Percentiles rank a stretch among this genome's conserved stretches.
Conservation (phyloP, 2,888 invertebrate genomes). For the Pantelozetes paolii region DNA sequence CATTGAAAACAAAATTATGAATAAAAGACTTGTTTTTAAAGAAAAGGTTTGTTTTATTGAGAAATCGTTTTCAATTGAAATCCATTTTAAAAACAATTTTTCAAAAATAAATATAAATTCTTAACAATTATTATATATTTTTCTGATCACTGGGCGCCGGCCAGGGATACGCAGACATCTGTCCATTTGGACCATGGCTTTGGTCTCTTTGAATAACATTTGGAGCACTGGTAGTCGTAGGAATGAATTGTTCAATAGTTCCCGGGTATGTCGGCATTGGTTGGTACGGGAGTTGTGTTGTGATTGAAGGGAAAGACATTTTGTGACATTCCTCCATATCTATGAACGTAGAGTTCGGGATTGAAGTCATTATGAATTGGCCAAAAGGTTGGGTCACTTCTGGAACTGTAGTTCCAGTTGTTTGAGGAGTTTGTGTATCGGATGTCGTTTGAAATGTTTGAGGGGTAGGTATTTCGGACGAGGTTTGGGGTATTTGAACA, state of each 20-base stretch:
- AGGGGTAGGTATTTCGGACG: no score
- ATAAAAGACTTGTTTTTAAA: no score
- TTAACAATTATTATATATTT: background rate
- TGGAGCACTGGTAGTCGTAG: background rate
- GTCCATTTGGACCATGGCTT: background rate
- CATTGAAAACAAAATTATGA: no score
- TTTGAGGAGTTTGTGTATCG: background rate
- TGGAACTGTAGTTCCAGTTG: background rate
- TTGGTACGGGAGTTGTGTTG: background rate
- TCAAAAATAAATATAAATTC: no score
- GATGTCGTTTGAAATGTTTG: no score
- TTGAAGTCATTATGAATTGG: background rate
- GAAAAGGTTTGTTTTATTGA: no score
- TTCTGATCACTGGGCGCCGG: conserved; percentile 31
- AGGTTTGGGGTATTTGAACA: no score
- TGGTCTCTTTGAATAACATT: conserved; percentile 9
- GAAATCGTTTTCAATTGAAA: no score
- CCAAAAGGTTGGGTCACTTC: background rate
- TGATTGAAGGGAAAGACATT: background rate
- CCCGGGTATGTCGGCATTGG: conserved; percentile 32
- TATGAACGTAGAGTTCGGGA: conserved; percentile 34
- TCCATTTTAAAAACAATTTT: no score
- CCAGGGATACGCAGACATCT: conserved; percentile 33
- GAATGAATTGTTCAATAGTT: conserved; percentile 34
- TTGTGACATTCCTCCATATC: conserved; percentile 33